Percentiles rank a stretch among this genome's conserved stretches.
Conservation (phyloP, 53 echinoderm and acorn worm genomes). For the Holothuria scabra region DNA sequence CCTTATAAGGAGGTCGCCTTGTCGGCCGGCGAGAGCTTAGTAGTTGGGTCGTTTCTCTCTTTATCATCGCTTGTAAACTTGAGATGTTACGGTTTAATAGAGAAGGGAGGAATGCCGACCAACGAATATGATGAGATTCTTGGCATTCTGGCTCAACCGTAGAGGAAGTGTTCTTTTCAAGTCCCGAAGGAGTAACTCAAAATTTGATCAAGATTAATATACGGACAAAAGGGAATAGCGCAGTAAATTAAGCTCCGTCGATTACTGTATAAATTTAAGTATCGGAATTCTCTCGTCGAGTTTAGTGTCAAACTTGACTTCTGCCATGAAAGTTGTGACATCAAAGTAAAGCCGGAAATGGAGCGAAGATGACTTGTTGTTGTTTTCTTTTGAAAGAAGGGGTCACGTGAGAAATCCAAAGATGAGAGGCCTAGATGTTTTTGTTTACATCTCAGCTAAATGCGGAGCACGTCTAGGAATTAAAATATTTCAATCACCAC, state of each 20-base stretch:
- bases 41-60: constrained; percentile 25
- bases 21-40: not conserved
- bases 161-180: constrained; percentile 12
- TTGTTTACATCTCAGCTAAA: too few species aligned
- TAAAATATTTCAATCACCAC: too few species aligned
- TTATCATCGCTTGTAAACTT: constrained; percentile 21
- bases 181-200: constrained; percentile 27
- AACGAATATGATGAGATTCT: constrained; percentile 33
- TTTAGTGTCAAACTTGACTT: not conserved
- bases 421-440: too few species aligned
- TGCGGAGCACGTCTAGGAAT: too few species aligned
- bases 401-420: too few species aligned
- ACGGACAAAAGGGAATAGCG: constrained; percentile 5
- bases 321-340: too few species aligned
- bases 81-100: constrained; percentile 35
- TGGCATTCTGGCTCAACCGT: constrained; percentile 27
- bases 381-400: too few species aligned
- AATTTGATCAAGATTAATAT: constrained; percentile 29
- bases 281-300: constrained; percentile 17
- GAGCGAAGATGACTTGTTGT: too few species aligned
- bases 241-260: constrained; percentile 17
- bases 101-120: constrained; percentile 19
- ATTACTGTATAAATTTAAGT: constrained; percentile 1
- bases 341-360: too few species aligned
- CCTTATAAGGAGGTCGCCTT: constrained; percentile 26